Evolutionary conservation across 2,888 invertebrate genomes (phyloP).

Genomic region (Clivina fossor): DNA sequence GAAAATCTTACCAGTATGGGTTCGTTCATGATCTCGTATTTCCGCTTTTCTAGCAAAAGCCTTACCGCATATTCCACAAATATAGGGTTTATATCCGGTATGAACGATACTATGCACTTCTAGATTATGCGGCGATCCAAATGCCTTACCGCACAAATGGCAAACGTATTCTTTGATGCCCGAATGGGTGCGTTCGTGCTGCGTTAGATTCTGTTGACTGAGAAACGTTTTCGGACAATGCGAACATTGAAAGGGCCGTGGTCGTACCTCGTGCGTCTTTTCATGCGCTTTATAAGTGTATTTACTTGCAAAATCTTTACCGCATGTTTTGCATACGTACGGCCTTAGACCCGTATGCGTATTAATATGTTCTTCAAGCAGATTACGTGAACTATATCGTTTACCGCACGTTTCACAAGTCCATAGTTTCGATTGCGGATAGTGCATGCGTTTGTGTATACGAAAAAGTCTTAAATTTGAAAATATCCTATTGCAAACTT

Average conservation of each 20-base stretch:
- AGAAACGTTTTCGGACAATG: constrained; percentile 73
- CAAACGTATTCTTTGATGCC: constrained; percentile 71
- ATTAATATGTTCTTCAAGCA: constrained; percentile 73
- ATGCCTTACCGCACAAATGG: constrained; percentile 68
- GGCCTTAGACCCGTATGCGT: constrained; percentile 70
- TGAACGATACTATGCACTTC: constrained; percentile 81
- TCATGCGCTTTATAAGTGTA: constrained; percentile 76
- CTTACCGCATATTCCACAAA: constrained; percentile 71
- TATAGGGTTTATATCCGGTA: constrained; percentile 71
- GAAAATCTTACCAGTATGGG: constrained; percentile 65
- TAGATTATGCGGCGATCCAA: constrained; percentile 74
- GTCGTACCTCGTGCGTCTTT: constrained; percentile 70
- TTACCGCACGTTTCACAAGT: constrained; percentile 68
- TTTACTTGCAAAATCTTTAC: constrained; percentile 76
- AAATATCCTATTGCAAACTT: constrained; percentile 64
- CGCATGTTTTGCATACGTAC: constrained; percentile 65
- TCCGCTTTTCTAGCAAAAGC: constrained; percentile 76
- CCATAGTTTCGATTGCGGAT: constrained; percentile 63
- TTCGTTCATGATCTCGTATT: constrained; percentile 77
- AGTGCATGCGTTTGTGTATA: constrained; percentile 66
- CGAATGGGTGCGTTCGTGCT: constrained; percentile 74
- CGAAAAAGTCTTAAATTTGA: constrained; percentile 62
- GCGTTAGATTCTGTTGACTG: constrained; percentile 73
- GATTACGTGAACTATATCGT: constrained; percentile 67
- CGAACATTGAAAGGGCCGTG: constrained; percentile 68